These are phyloP conservation scores for Tenthredo livida DNA, from an alignment of 2,888 invertebrate genomes.

Conservation along the genomic window DNA sequence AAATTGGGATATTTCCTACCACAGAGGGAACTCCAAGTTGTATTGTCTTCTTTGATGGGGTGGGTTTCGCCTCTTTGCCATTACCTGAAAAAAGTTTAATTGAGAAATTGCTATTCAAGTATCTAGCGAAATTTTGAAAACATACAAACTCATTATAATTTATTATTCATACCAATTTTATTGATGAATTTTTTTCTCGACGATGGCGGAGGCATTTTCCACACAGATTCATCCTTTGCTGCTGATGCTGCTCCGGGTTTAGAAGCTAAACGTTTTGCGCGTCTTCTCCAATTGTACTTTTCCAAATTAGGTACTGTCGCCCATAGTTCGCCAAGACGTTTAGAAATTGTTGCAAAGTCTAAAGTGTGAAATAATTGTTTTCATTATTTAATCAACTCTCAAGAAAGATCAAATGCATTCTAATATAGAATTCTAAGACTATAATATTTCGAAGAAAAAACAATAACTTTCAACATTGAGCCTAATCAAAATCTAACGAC, in stretches of 20 bases:
- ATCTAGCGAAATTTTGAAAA: background rate
- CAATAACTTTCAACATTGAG: background rate
- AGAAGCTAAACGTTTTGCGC: conserved; percentile 85
- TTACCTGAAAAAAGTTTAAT: conserved; percentile 64
- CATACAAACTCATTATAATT: conserved; percentile 52
- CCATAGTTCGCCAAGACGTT: conserved; percentile 93
- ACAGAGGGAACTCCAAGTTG: conserved; percentile 75
- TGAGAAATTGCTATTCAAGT: background rate
- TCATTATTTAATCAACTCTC: background rate
- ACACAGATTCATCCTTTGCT: conserved; percentile 71
- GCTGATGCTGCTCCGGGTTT: conserved; percentile 74
- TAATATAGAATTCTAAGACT: conserved; percentile 46
- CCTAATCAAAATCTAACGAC: background rate
- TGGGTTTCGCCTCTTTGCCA: conserved; percentile 69
- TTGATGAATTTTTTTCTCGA: conserved; percentile 79
- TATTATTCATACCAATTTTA: conserved; percentile 72
- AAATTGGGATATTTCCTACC: conserved; percentile 69
- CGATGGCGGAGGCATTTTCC: conserved; percentile 73
- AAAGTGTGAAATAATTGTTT: conserved; percentile 56
- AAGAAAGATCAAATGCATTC: background rate
- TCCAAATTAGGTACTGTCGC: conserved; percentile 87
- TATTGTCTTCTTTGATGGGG: conserved; percentile 73
- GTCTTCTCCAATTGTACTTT: conserved; percentile 89
- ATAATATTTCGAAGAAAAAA: background rate
- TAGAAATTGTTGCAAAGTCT: conserved; percentile 91